These are phyloP conservation scores for Ginglymostoma cirratum DNA, from an alignment of 2,113 vertebrate species.

Conservation along the genomic window DNA sequence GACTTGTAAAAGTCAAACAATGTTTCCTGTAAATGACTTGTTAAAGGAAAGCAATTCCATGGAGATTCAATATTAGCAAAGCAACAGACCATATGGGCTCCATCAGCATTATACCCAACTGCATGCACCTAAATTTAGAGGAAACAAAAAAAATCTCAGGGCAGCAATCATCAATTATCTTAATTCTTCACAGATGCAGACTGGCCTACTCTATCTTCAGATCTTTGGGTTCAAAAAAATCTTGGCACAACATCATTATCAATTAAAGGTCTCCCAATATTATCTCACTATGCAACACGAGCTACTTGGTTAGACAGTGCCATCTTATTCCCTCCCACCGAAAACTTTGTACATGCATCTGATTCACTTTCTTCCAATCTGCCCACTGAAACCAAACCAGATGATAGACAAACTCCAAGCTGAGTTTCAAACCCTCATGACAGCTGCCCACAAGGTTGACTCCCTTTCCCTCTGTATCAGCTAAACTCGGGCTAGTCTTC, in stretches of 20 bases:
- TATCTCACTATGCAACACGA: not conserved
- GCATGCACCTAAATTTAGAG: not conserved
- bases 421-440: not conserved
- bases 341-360: not conserved
- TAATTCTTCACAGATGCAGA: not conserved
- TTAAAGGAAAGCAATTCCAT: not conserved
- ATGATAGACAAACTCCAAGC: not conserved
- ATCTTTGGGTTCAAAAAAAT: not conserved
- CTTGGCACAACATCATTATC: not conserved
- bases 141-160: not conserved
- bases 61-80: not conserved
- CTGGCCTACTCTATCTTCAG: not conserved
- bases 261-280: not conserved
- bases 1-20: not conserved
- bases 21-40: not conserved
- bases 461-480: not conserved
- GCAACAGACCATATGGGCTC: not conserved
- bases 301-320: not conserved
- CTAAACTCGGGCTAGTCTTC: not conserved
- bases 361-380: not conserved
- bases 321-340: not conserved
- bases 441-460: not conserved
- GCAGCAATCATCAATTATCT: not conserved
- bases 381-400: not conserved
- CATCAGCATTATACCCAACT: not conserved